These are phyloP conservation scores for Hymenochirus boettgeri DNA, from an alignment of 2,113 vertebrate genomes.

Conservation along the genomic window DNA sequence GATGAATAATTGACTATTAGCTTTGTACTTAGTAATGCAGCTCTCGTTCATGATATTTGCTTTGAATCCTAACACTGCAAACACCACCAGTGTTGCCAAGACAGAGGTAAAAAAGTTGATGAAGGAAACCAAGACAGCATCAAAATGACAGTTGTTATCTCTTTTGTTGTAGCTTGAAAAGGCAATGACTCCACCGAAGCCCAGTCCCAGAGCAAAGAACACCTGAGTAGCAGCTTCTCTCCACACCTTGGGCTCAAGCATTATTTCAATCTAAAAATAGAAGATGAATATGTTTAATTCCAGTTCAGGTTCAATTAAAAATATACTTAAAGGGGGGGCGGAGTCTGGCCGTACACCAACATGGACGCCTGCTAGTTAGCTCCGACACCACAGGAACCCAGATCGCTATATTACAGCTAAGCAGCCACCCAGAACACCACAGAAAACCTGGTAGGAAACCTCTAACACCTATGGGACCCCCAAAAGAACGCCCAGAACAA, in stretches of 20 bases:
- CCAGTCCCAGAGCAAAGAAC: constrained; percentile 94
- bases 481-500: too few species aligned
- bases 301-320: too few species aligned
- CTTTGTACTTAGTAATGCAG: constrained; percentile 74
- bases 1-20: constrained; percentile 24
- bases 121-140: constrained; percentile 91
- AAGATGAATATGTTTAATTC: too few species aligned
- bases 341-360: too few species aligned
- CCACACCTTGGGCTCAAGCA: constrained; percentile 94
- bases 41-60: constrained; percentile 88
- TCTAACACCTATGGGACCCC: too few species aligned
- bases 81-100: constrained; percentile 95
- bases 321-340: too few species aligned
- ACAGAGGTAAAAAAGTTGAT: constrained; percentile 98
- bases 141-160: constrained; percentile 98
- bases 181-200: constrained; percentile 96
- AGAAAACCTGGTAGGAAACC: too few species aligned
- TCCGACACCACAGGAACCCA: too few species aligned
- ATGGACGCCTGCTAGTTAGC: too few species aligned
- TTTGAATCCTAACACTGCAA: constrained; percentile 96
- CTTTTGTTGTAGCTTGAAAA: constrained; percentile 99
- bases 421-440: too few species aligned
- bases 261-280: constrained; percentile 94
- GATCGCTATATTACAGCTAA: too few species aligned
- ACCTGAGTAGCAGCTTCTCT: constrained; percentile 95